Conservation (phyloP, 2,113 vertebrate genomes). For the Myrmecobius fasciatus region DNA sequence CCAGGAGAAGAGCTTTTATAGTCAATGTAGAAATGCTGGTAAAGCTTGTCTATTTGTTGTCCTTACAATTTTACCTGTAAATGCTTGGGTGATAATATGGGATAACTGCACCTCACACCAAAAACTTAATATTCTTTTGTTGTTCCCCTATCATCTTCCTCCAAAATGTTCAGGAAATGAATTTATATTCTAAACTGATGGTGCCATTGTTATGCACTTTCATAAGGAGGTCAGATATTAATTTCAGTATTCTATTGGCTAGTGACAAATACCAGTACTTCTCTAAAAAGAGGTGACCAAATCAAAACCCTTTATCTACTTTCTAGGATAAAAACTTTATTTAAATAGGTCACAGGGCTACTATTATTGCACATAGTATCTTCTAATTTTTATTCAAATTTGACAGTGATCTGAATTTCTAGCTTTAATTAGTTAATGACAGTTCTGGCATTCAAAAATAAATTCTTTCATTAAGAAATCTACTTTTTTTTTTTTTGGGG, state of each 20-base stretch:
- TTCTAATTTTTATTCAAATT: neutral
- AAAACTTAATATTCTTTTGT: neutral
- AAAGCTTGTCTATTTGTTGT: no score
- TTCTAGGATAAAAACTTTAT: neutral
- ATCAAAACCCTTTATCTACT: neutral
- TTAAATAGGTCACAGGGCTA: neutral
- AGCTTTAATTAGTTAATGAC: neutral
- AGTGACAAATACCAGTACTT: neutral
- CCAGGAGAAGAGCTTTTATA: neutral
- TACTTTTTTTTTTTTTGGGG: neutral
- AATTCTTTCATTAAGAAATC: neutral
- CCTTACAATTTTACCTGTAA: neutral
- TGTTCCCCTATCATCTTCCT: neutral
- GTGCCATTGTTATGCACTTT: neutral
- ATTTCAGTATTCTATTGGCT: neutral
- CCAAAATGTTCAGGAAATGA: neutral
- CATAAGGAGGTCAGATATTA: neutral
- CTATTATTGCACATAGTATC: neutral
- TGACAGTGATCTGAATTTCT: neutral
- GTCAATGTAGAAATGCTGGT: neutral
- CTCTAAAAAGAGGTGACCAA: neutral
- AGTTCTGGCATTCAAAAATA: neutral
- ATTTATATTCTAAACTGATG: neutral
- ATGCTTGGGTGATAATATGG: neutral
- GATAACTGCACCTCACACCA: neutral